Base-by-base conservation (phyloP, 1,140 invertebrate genomes). In the Drosophila eugracilis region DNA sequence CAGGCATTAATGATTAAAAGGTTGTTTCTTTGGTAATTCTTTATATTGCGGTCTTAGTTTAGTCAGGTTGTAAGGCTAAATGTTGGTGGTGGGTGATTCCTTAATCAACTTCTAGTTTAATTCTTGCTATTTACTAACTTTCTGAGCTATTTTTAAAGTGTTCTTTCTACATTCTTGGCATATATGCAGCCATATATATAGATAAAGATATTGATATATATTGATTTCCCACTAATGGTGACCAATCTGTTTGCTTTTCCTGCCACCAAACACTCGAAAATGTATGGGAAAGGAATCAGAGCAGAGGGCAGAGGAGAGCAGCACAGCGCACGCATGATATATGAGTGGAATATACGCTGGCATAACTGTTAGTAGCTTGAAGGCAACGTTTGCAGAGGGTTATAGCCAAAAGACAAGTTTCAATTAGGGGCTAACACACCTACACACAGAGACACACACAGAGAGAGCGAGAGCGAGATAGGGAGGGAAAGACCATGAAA, bases 401-500 rank as follows among this genome's bases (percentile, higher is more conserved):
- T 50, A 15, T 22, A 5, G 30, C 49, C 49, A 37, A 37, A 37
- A 52, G 57, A 62, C 37, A 34, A 62, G 55, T 62, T 62, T 62
- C 59, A 62, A 62, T 62, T 62, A 58, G 39, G 30, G 36, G 24
- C 32, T 57, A 26, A 14, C 17, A 24, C 12, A 41, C n/a, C 24
- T 4, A 39, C 42, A 73, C 24, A 55, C 19, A 47, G 12, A 39
- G 1, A 39, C 22, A 67, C 22, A 50, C 14, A 7, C 14, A 28
- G 15, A 26, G 12, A 12, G 4, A n/a, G 3, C 12, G 41, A 10
- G n/a, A 26, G 21, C 12, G n/a, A 14, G 21, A 47, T 6, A 5
- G 26, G 17, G 49, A 37, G 44, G n/a, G 21, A 50, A 58, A 12
- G 26, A 53, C 59, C 77, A 62, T 62, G 49, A 78, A 80, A 79